A percentile compares a stretch with the other conserved stretches of the same genome.
phyloP scores from a whole-genome alignment of 1,140 invertebrate species.

The Orchesella cincta region DNA sequence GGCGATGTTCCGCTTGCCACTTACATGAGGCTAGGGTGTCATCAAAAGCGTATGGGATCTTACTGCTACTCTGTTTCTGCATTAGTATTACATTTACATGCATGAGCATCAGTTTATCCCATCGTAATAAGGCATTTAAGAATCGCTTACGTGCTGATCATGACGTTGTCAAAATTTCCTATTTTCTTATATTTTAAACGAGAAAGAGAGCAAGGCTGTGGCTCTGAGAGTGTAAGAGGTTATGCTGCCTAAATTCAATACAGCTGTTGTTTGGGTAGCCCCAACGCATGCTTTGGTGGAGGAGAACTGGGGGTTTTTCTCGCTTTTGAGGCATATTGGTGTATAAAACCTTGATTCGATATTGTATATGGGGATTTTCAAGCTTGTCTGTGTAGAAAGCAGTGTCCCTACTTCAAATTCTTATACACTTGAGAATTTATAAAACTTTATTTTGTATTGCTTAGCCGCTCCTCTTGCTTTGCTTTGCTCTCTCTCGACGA shows the following conservation, averaged over 20 bases:
- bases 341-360: too few species aligned
- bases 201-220: neutral
- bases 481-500: neutral
- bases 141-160: neutral
- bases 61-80: neutral
- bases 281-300: too few species aligned
- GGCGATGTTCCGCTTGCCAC: too few species aligned
- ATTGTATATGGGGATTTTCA: neutral
- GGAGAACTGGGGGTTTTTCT: too few species aligned
- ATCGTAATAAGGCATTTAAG: neutral
- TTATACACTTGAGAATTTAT: neutral
- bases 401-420: neutral
- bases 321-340: too few species aligned
- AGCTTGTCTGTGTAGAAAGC: neutral
- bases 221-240: neutral
- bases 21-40: too few species aligned
- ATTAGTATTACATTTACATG: neutral
- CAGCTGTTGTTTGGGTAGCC: neutral
- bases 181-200: too few species aligned
- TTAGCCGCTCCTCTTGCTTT: neutral
- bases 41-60: too few species aligned
- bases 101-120: neutral
- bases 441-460: constrained; percentile 7
- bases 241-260: neutral
- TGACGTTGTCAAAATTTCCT: neutral